Base-by-base conservation (phyloP, 1,140 invertebrate species). In the Trigoniulus corallinus region DNA sequence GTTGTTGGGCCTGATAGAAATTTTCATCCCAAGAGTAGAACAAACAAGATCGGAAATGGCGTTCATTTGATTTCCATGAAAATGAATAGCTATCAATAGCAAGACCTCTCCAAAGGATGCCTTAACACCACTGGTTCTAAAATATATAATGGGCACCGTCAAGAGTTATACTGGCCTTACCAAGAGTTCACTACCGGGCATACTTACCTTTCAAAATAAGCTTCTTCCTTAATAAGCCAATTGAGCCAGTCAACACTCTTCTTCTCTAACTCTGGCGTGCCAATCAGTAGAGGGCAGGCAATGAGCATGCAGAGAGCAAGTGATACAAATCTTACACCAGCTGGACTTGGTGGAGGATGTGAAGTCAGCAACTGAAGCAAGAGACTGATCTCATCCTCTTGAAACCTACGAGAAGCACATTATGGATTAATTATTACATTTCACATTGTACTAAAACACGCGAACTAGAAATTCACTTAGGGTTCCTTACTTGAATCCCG, bases 71-170 rank as follows among this genome's bases (percentile, higher is more conserved):
- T 89, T 92, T 54, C 86, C 88, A 62, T 96, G 92, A 63, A 96
- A 96, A 64, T 96, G 91, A 56, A 96, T 95, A 0, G 92, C 93
- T 73, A 98, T 86, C 24, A 97, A 67, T 0, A 97, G 74, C 15
- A 98, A 69, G 84, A 96, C 92, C 68, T 96, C 92, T n/a, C 88
- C 91, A 66, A 95, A 92, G 24, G 70, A 70, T 25, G 67, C 65
- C 21, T 49, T 58, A 39, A 58, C 61, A 1, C 61, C 64, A 48
- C 57, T 59, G 45, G 58, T 57, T 41, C 65, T 66, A 48, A 21
- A 59, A 54, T 39, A 50, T 48, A 51, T 42, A 23, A 41, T 21
- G 29, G 20, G 18, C 12, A n/a, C 29, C n/a, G n/a, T n/a, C n/a
- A n/a, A n/a, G n/a, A n/a, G n/a, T n/a, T n/a, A n/a, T n/a, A n/a